Evolutionary conservation across 1,140 invertebrate genomes (phyloP).

Genomic region (Lepidotrigona ventralis): DNA sequence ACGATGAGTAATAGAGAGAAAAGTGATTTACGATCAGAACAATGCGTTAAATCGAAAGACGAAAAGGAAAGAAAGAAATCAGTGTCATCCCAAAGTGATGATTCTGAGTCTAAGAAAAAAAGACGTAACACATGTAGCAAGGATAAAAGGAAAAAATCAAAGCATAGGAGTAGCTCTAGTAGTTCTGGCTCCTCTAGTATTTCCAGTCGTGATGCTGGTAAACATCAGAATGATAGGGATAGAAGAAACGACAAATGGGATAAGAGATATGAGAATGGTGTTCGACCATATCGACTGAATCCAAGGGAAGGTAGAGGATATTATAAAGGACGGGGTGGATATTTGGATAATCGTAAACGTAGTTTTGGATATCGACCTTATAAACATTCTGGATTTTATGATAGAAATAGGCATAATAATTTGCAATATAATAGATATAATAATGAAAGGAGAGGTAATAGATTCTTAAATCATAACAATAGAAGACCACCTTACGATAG

Average conservation of each 20-base stretch:
- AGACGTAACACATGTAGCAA: slow-evolving; percentile 64
- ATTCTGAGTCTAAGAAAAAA: slow-evolving; percentile 61
- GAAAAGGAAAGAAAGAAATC: slow-evolving; percentile 53
- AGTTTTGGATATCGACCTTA: slow-evolving; percentile 43
- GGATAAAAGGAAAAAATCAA: slow-evolving; percentile 68
- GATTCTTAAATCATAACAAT: slow-evolving; percentile 54
- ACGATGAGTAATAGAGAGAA: slow-evolving; percentile 59
- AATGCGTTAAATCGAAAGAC: slow-evolving; percentile 40
- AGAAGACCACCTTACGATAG: slow-evolving; percentile 61
- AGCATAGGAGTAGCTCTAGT: slow-evolving; percentile 62
- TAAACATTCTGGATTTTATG: slow-evolving; percentile 63
- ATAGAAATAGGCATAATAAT: slow-evolving; percentile 65
- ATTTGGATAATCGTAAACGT: slow-evolving; percentile 46
- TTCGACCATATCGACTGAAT: slow-evolving; percentile 42
- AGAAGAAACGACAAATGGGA: slow-evolving; percentile 36
- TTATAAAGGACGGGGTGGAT: slow-evolving; percentile 44
- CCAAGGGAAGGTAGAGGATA: slow-evolving; percentile 38
- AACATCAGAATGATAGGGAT: slow-evolving; percentile 34
- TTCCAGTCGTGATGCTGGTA: slow-evolving; percentile 37
- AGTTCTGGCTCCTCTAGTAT: slow-evolving; percentile 56
- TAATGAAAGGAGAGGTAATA: slow-evolving; percentile 50
- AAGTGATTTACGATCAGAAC: slow-evolving; percentile 45
- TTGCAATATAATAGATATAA: slow-evolving; percentile 60
- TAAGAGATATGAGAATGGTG: slow-evolving; percentile 61
- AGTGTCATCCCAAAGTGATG: slow-evolving; percentile 52